These are phyloP conservation scores for Ciconia nigra DNA, from an alignment of 2,797 vertebrate genomes.

Conservation along the genomic window DNA sequence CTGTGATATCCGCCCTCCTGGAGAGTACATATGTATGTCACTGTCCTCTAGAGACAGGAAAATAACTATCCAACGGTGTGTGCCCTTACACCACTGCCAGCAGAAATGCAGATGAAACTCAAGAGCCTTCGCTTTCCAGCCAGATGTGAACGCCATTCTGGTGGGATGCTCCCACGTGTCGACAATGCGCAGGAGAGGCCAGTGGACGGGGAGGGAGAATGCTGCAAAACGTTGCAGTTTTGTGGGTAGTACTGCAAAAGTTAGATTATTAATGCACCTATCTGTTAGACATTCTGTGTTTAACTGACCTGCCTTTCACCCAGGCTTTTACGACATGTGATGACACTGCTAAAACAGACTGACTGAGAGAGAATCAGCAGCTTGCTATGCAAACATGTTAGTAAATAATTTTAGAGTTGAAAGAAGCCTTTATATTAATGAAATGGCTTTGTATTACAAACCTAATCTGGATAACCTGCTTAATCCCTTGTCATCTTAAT, in stretches of 20 bases:
- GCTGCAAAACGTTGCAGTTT: rapidly evolving
- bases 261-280: background rate
- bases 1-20: background rate
- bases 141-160: background rate
- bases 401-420: background rate
- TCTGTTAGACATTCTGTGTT: background rate
- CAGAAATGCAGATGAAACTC: background rate
- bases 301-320: background rate
- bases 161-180: background rate
- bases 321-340: background rate
- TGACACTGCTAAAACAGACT: background rate
- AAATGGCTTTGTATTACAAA: background rate
- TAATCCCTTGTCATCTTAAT: conserved; percentile 19
- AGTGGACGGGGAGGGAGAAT: background rate
- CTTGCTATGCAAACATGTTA: background rate
- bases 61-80: background rate
- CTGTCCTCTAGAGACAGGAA: background rate
- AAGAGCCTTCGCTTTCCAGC: background rate
- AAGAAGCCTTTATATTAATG: conserved; percentile 33
- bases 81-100: background rate
- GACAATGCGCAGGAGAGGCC: background rate
- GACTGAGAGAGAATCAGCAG: background rate
- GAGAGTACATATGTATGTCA: background rate
- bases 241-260: background rate
- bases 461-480: conserved; percentile 28